Evolutionary conservation across 2,113 vertebrate species (phyloP).

Genomic region (Rhombomys opimus): DNA sequence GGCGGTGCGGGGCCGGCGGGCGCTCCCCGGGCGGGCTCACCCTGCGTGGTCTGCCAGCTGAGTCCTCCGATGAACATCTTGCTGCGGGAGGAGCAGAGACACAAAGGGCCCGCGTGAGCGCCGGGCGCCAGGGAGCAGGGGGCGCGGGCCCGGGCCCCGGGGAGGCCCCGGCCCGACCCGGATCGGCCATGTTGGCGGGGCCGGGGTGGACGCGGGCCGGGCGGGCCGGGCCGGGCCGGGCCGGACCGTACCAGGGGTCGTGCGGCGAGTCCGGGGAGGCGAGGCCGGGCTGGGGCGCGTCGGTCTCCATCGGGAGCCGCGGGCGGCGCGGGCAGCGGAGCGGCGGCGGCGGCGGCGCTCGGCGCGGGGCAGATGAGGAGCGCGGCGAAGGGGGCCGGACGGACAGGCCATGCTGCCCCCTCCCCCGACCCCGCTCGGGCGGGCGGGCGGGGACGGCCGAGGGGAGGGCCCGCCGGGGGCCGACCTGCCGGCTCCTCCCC

Average conservation of each 20-base stretch:
- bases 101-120: constrained; percentile 81
- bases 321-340: constrained; percentile 82
- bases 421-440: constrained; percentile 89
- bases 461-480: constrained; percentile 86
- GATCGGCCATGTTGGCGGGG: constrained; percentile 81
- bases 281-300: constrained; percentile 96
- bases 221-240: constrained; percentile 85
- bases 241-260: constrained; percentile 94
- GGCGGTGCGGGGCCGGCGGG: constrained; percentile 66
- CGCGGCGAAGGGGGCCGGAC: constrained; percentile 84
- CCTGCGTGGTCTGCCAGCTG: constrained; percentile 98
- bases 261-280: constrained; percentile 96
- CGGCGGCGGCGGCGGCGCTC: constrained; percentile 82
- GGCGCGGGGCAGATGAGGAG: constrained; percentile 80
- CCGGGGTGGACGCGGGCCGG: constrained; percentile 68
- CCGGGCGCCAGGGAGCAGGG: constrained; percentile 77
- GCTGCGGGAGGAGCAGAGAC: constrained; percentile 88
- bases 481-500: constrained; percentile 86
- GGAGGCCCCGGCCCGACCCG: constrained; percentile 74
- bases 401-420: constrained; percentile 89
- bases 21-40: constrained; percentile 86
- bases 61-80: constrained; percentile 99
- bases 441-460: constrained; percentile 86
- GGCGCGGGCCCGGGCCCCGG: constrained; percentile 74
- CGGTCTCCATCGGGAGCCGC: constrained; percentile 94